Conservation (phyloP, 2,888 invertebrate species). For the Oligia latruncula region DNA sequence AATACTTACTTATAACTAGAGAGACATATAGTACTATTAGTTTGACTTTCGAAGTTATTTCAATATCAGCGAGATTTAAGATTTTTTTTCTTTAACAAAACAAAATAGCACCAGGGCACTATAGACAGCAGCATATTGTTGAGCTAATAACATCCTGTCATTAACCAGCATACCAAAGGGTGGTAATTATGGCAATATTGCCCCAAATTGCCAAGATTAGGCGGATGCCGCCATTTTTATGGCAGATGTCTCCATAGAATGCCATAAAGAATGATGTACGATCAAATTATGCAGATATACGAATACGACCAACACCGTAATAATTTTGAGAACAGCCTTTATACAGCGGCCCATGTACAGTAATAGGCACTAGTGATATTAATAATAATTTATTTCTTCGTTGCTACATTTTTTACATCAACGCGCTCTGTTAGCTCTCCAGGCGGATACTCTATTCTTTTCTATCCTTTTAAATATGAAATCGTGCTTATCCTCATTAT, state of each 20-base stretch:
- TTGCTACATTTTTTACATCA: too few relatives aligned
- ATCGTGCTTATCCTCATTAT: too few relatives aligned
- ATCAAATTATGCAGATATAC: conserved; percentile 42
- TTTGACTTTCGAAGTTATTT: neutral
- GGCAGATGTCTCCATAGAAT: conserved; percentile 33
- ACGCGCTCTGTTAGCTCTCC: too few relatives aligned
- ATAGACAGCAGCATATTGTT: conserved; percentile 7
- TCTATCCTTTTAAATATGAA: too few relatives aligned
- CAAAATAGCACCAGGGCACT: conserved; percentile 6
- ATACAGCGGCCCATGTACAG: neutral
- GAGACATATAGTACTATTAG: too few relatives aligned
- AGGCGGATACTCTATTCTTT: too few relatives aligned
- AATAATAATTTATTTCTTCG: too few relatives aligned
- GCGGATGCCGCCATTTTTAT: conserved; percentile 47
- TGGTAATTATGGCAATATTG: conserved; percentile 47
- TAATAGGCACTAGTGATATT: too few relatives aligned
- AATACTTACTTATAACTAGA: too few relatives aligned
- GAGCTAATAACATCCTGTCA: neutral
- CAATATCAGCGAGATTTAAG: neutral
- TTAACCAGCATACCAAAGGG: conserved; percentile 33
- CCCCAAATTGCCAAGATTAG: conserved; percentile 52
- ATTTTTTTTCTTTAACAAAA: neutral
- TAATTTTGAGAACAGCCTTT: neutral
- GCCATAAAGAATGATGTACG: conserved; percentile 52
- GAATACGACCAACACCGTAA: neutral